phyloP scores from a whole-genome alignment of 1,140 invertebrate genomes.

The Pseudachorutes palmiensis region DNA sequence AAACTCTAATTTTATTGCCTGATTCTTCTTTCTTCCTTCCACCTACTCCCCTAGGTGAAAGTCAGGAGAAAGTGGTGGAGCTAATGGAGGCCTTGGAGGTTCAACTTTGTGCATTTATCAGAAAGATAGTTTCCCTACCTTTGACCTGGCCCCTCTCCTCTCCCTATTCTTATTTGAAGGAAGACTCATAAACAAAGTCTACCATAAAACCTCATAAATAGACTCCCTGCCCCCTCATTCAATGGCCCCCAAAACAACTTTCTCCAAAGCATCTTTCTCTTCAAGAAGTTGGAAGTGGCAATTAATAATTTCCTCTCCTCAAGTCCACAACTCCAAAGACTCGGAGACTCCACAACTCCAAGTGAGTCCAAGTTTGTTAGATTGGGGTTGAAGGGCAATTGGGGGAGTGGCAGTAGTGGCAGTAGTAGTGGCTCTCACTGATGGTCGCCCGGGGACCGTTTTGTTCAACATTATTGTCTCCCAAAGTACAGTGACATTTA shows the following conservation, averaged over 20 bases:
- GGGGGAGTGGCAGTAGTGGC: not conserved
- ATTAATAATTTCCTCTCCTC: not conserved
- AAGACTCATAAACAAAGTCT: not conserved
- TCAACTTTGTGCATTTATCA: constrained; percentile 40
- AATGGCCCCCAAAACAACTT: not conserved
- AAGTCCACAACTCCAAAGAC: not conserved
- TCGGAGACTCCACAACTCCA: too few relatives aligned
- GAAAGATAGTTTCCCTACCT: not conserved
- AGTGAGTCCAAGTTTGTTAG: too few relatives aligned
- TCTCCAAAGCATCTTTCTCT: not conserved
- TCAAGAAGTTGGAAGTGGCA: not conserved
- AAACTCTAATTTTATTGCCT: constrained; percentile 40
- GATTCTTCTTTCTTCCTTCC: not conserved
- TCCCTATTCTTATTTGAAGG: not conserved
- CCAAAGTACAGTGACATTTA: constrained; percentile 38
- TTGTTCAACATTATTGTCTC: constrained; percentile 40
- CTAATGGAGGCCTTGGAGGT: constrained; percentile 6
- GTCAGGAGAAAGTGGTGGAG: not conserved
- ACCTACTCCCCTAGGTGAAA: not conserved
- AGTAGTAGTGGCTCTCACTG: constrained; percentile 14
- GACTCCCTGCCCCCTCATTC: not conserved
- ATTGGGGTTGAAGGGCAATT: constrained; percentile 12
- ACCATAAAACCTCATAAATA: constrained; percentile 11
- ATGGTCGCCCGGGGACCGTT: constrained; percentile 37
- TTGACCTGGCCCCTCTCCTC: not conserved